phyloP scores from a whole-genome alignment of 2,113 vertebrate genomes.

The Pollachius pollachius region DNA sequence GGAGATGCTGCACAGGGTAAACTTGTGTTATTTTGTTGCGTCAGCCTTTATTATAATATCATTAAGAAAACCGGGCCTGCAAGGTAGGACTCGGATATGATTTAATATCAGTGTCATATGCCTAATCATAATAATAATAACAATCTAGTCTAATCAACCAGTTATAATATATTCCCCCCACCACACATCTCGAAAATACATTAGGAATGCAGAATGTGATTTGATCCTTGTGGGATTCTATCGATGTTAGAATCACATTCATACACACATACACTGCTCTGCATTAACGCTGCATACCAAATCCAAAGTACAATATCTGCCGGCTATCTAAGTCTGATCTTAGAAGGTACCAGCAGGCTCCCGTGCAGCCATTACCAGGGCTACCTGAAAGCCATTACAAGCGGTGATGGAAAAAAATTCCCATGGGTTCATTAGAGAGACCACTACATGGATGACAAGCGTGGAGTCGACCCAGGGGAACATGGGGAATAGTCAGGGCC shows the following conservation, averaged over 20 bases:
- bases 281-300: too few species aligned
- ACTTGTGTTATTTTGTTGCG: too few species aligned
- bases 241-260: too few species aligned
- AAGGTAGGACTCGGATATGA: not conserved
- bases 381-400: constrained; percentile 56
- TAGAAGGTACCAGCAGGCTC: constrained; percentile 33
- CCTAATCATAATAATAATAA: not conserved
- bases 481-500: constrained; percentile 55
- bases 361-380: constrained; percentile 55
- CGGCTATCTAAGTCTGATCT: constrained; percentile 22
- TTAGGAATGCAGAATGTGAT: not conserved
- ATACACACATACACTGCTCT: not conserved
- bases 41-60: too few species aligned
- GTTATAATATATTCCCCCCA: too few species aligned
- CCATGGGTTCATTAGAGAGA: constrained; percentile 51
- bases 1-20: constrained; percentile 4
- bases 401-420: constrained; percentile 60
- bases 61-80: not conserved
- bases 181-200: not conserved
- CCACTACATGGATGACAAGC: constrained; percentile 61
- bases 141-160: too few species aligned
- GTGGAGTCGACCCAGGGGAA: constrained; percentile 57
- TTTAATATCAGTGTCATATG: not conserved
- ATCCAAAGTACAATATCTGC: constrained; percentile 23
- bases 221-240: not conserved